phyloP scores from a whole-genome alignment of 2,797 vertebrate species.

The Carcharodon carcharias region DNA sequence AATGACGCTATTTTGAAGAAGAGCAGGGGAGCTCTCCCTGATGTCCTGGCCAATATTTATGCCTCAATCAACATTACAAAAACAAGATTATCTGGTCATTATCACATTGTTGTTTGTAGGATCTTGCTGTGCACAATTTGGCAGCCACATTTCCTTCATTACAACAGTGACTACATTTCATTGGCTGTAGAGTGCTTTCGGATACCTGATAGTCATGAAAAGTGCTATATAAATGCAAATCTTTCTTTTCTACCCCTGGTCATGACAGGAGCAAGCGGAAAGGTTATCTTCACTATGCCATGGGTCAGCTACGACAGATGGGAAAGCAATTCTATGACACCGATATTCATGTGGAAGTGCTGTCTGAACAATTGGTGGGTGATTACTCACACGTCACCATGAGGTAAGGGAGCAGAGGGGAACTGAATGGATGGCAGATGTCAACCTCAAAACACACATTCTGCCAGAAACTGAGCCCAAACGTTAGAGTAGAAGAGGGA shows the following conservation, averaged over 20 bases:
- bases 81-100: not conserved
- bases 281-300: slow-evolving; percentile 65
- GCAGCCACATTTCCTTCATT: no score
- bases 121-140: not conserved
- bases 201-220: no score
- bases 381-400: slow-evolving; percentile 69
- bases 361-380: slow-evolving; percentile 65
- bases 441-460: not conserved
- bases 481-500: not conserved
- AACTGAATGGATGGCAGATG: no score
- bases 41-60: not conserved
- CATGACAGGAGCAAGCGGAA: slow-evolving; percentile 60
- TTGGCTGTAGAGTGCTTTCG: not conserved
- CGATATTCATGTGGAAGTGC: slow-evolving; percentile 65
- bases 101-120: not conserved
- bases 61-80: not conserved
- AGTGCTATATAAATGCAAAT: no score
- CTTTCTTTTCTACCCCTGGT: not conserved
- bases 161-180: not conserved
- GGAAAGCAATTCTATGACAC: slow-evolving; percentile 67
- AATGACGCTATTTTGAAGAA: not conserved
- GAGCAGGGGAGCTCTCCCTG: not conserved
- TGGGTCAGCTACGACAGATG: slow-evolving; percentile 68
- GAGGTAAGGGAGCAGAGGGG: slow-evolving; percentile 49
- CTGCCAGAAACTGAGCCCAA: not conserved